phyloP scores from a whole-genome alignment of 2,888 invertebrate species.

The Meteorus colon region DNA sequence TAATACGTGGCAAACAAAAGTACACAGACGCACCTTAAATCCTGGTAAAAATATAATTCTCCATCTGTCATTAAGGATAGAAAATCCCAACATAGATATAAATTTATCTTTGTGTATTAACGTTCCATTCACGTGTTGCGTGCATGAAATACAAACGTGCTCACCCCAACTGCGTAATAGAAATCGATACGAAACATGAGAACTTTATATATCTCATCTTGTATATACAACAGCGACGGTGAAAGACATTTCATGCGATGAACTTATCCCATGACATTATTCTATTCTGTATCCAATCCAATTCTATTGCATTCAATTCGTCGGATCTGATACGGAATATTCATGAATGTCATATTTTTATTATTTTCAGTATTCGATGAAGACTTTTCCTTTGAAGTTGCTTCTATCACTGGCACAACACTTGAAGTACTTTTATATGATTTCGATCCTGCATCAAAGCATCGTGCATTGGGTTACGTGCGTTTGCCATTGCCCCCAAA shows the following conservation, averaged over 20 bases:
- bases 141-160: not conserved
- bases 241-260: not conserved
- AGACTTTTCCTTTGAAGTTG: constrained; percentile 80
- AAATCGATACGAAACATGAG: constrained; percentile 7
- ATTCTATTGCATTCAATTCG: not conserved
- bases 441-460: constrained; percentile 79
- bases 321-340: not conserved
- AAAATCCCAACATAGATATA: not conserved
- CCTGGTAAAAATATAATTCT: constrained; percentile 74
- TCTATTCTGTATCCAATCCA: not conserved
- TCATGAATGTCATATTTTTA: constrained; percentile 37
- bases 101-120: not conserved
- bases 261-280: not conserved
- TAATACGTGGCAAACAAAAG: constrained; percentile 79
- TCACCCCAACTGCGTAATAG: not conserved
- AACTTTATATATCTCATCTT: not conserved
- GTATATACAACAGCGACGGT: too few species aligned
- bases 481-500: constrained; percentile 77
- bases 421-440: constrained; percentile 80
- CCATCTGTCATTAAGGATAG: not conserved
- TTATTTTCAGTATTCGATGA: constrained; percentile 78
- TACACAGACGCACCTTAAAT: constrained; percentile 79
- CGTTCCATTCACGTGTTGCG: not conserved
- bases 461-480: constrained; percentile 79
- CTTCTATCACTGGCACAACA: constrained; percentile 75